phyloP scores from a whole-genome alignment of 2,113 vertebrate genomes.

The Meleagris gallopavo region DNA sequence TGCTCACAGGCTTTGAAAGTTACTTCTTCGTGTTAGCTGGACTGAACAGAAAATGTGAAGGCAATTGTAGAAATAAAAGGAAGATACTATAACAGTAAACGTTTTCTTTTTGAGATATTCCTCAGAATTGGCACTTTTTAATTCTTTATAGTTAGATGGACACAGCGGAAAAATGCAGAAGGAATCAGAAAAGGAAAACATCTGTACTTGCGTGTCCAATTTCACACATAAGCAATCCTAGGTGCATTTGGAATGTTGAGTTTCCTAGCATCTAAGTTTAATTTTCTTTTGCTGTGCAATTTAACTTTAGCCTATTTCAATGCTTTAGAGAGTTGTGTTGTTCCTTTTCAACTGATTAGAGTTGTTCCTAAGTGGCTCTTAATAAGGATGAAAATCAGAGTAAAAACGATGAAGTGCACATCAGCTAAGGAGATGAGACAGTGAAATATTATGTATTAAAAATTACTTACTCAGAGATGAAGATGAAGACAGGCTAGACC shows the following conservation, averaged over 20 bases:
- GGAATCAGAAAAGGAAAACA: not conserved
- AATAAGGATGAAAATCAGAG: conserved; percentile 26
- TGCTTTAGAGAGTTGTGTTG: not conserved
- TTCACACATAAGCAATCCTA: not conserved
- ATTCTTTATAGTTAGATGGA: not conserved
- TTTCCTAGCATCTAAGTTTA: not conserved
- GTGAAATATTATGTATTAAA: conserved; percentile 31
- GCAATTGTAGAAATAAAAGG: not conserved
- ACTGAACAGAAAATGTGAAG: not conserved
- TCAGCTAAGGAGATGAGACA: not conserved
- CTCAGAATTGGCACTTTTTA: not conserved
- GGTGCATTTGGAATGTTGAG: not conserved
- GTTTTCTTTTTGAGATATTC: not conserved
- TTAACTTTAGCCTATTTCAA: conserved; percentile 12
- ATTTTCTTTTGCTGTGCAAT: not conserved
- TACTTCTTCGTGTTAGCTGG: not conserved
- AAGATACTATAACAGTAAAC: not conserved
- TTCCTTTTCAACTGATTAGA: conserved; percentile 31
- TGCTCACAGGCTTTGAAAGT: not conserved
- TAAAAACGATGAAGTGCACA: not conserved
- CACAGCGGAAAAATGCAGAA: not conserved
- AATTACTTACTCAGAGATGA: conserved; percentile 4
- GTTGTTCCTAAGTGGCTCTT: conserved; percentile 39
- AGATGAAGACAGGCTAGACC: not conserved
- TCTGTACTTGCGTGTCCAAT: not conserved